Percentiles rank a stretch among this genome's conserved stretches.
Conservation (phyloP, 2,888 invertebrate genomes). For the Lissonota sp. region DNA sequence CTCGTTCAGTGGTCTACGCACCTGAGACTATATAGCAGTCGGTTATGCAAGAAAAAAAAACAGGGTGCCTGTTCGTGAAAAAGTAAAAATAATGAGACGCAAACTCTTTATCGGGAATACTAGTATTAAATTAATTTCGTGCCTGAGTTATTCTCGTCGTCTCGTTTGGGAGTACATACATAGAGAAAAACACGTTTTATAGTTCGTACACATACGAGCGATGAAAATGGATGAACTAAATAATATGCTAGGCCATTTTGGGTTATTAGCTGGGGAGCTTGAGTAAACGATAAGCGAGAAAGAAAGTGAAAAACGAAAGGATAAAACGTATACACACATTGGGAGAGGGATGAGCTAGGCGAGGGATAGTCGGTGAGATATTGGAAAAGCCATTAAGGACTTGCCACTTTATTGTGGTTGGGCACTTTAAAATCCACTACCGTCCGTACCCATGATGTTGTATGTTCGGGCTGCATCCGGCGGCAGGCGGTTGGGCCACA, state of each 20-base stretch:
- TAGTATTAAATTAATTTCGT: too few relatives aligned
- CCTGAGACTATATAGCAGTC: conserved; percentile 1
- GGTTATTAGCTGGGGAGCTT: conserved; percentile 24
- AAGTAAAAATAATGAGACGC: background rate
- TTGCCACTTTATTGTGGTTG: conserved; percentile 71
- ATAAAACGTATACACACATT: conserved; percentile 31
- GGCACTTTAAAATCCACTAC: conserved; percentile 72
- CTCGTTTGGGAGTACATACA: too few relatives aligned
- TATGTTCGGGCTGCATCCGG: conserved; percentile 42
- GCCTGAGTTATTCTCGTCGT: too few relatives aligned
- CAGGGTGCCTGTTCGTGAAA: background rate
- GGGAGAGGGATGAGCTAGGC: conserved; percentile 22
- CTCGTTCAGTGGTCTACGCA: background rate
- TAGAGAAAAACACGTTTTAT: too few relatives aligned
- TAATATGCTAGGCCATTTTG: background rate
- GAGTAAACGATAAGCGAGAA: too few relatives aligned
- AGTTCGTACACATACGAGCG: background rate
- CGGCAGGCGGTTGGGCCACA: conserved; percentile 22
- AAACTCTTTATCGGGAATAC: too few relatives aligned
- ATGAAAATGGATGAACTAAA: background rate
- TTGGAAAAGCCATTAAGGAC: conserved; percentile 76
- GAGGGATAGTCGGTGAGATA: conserved; percentile 67
- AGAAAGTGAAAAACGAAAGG: conserved; percentile 6
- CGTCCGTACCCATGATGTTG: conserved; percentile 59
- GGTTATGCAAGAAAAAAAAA: conserved; percentile 5